Percentiles rank a stretch among this genome's conserved stretches.
phyloP scores from a whole-genome alignment of 2,113 vertebrate species.

The Lota lota region DNA sequence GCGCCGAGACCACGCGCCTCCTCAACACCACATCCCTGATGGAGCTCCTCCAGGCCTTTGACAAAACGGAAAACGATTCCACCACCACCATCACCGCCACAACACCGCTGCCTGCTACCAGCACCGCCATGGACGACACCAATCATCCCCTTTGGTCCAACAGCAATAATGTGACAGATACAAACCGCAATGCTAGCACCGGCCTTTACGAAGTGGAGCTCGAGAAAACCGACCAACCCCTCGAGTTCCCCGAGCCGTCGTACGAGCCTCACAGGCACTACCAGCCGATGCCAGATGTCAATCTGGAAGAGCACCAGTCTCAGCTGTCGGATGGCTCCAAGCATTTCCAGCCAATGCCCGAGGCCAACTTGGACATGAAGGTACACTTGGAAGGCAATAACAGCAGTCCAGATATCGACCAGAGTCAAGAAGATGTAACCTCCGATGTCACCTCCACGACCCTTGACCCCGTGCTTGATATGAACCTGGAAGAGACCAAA shows the following conservation, averaged over 20 bases:
- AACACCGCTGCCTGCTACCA: conserved; percentile 12
- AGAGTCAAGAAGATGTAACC: conserved; percentile 20
- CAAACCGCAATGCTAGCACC: conserved; percentile 29
- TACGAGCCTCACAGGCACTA: conserved; percentile 27
- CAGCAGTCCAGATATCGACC: conserved; percentile 20
- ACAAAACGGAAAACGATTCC: conserved; percentile 29
- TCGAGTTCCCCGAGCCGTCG: background rate
- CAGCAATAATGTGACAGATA: conserved; percentile 33
- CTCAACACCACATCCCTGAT: conserved; percentile 8
- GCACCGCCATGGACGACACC: conserved; percentile 21
- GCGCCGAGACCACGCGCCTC: conserved; percentile 20
- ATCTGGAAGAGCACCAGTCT: conserved; percentile 2
- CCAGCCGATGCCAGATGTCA: conserved; percentile 30
- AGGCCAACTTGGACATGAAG: conserved; percentile 20
- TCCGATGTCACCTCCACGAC: conserved; percentile 21
- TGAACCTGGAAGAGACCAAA: conserved; percentile 29
- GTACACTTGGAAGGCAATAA: conserved; percentile 13
- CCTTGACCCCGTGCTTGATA: conserved; percentile 17
- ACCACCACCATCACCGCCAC: background rate
- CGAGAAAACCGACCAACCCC: conserved; percentile 23
- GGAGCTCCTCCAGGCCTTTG: conserved; percentile 9
- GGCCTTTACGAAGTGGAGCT: conserved; percentile 44
- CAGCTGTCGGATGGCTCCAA: conserved; percentile 13
- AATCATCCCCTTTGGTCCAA: conserved; percentile 10
- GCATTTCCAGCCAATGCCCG: conserved; percentile 27